Percentiles rank a stretch among this genome's conserved stretches.
These are phyloP conservation scores for Morbakka virulenta DNA, from an alignment of 30 jellyfish, hydroid and myxozoan genomes.

Conservation along the genomic window DNA sequence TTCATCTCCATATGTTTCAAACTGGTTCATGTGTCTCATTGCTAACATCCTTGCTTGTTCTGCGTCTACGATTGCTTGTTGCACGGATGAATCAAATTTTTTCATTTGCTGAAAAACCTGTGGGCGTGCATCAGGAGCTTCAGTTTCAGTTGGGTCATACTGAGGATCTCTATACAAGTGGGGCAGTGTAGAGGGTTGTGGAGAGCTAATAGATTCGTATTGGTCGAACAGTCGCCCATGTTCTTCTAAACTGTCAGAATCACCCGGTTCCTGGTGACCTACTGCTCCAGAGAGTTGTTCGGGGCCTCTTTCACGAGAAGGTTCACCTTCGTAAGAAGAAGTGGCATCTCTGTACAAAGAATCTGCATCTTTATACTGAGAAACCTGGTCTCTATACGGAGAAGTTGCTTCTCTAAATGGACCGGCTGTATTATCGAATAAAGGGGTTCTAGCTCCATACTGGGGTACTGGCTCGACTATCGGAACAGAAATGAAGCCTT, in stretches of 20 bases:
- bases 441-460: neutral
- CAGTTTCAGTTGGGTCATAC: conserved; percentile 84
- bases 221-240: conserved; percentile 8
- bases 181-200: conserved; percentile 62
- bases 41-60: conserved; percentile 7
- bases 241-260: neutral
- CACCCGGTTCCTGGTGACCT: neutral
- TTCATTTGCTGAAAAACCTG: neutral
- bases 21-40: conserved; percentile 26
- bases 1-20: conserved; percentile 32
- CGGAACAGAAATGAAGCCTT: conserved; percentile 87
- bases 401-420: no score
- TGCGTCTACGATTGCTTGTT: conserved; percentile 17
- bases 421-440: neutral
- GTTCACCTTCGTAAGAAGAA: neutral
- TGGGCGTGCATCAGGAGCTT: conserved; percentile 16
- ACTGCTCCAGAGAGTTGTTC: no score
- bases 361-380: no score
- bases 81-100: neutral
- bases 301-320: no score
- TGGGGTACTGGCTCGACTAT: conserved; percentile 60
- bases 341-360: neutral
- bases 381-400: neutral
- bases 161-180: conserved; percentile 69
- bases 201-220: conserved; percentile 62